Conservation (phyloP, 2,888 invertebrate genomes). For the Graphium colonna region DNA sequence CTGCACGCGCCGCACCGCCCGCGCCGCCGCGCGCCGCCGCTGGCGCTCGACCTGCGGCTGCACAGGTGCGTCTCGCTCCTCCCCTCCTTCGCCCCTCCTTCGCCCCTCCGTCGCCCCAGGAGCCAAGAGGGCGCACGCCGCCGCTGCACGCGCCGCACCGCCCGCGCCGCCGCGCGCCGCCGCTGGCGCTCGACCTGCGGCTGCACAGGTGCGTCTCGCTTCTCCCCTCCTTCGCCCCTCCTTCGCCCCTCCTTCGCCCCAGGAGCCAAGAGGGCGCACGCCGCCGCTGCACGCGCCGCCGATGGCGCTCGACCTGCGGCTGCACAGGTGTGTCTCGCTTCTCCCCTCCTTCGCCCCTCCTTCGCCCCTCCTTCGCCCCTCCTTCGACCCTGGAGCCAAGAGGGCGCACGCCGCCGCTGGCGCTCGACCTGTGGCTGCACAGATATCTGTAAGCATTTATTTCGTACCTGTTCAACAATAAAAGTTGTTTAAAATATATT, state of each 20-base stretch:
- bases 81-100: too few species aligned
- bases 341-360: too few species aligned
- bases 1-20: constrained; percentile 31
- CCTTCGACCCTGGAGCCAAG: constrained; percentile 3
- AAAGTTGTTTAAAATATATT: too few species aligned
- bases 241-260: constrained; percentile 13
- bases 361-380: too few species aligned
- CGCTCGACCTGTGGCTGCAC: too few species aligned
- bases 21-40: constrained; percentile 27
- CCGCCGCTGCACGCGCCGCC: constrained; percentile 8
- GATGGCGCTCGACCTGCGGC: constrained; percentile 5
- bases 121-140: background rate
- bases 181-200: too few species aligned
- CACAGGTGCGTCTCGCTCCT: constrained; percentile 24
- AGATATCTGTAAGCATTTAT: too few species aligned
- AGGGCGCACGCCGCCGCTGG: constrained; percentile 4
- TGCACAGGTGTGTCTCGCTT: too few species aligned
- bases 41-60: too few species aligned
- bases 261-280: background rate
- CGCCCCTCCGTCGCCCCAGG: constrained; percentile 15
- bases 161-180: constrained; percentile 9
- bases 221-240: too few species aligned
- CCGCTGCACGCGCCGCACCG: constrained; percentile 8
- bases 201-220: too few species aligned
- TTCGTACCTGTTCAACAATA: too few species aligned